These are phyloP conservation scores for Hofmannophila pseudospretella DNA, from an alignment of 2,888 invertebrate genomes.

Conservation along the genomic window DNA sequence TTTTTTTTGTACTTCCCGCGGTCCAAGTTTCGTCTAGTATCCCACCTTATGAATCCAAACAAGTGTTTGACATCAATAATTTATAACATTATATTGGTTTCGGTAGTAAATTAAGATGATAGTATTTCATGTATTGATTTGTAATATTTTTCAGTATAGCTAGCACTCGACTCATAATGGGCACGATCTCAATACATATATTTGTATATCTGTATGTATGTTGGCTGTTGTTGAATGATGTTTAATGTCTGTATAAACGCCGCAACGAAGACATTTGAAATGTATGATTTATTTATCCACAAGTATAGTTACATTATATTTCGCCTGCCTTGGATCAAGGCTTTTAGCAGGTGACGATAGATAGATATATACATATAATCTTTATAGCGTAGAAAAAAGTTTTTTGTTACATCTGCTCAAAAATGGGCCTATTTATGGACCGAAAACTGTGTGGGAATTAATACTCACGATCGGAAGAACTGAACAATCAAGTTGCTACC, in stretches of 20 bases:
- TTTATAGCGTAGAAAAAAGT: too few relatives aligned
- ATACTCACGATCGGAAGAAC: too few relatives aligned
- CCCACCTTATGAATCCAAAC: not conserved
- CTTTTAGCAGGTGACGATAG: too few relatives aligned
- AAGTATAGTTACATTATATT: not conserved
- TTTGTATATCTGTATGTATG: slow-evolving; percentile 49
- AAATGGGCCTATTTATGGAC: too few relatives aligned
- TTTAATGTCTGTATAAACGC: not conserved
- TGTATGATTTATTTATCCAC: not conserved
- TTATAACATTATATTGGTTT: not conserved
- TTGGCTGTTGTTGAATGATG: slow-evolving; percentile 27
- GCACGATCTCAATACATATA: slow-evolving; percentile 66
- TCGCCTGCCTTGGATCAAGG: too few relatives aligned
- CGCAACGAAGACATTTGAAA: not conserved
- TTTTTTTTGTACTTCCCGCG: too few relatives aligned
- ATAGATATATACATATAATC: too few relatives aligned
- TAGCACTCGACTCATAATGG: slow-evolving; percentile 40
- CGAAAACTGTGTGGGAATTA: too few relatives aligned
- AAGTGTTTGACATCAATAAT: not conserved
- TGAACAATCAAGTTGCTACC: too few relatives aligned
- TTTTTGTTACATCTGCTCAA: too few relatives aligned
- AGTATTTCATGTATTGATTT: slow-evolving; percentile 1
- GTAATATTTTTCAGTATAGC: slow-evolving; percentile 5
- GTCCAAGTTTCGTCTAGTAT: not conserved
- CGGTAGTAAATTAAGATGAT: not conserved